A percentile compares a stretch with the other conserved stretches of the same genome.
Evolutionary conservation across 1,140 invertebrate genomes (phyloP).

Genomic region (Propsilocerus akamusi): DNA sequence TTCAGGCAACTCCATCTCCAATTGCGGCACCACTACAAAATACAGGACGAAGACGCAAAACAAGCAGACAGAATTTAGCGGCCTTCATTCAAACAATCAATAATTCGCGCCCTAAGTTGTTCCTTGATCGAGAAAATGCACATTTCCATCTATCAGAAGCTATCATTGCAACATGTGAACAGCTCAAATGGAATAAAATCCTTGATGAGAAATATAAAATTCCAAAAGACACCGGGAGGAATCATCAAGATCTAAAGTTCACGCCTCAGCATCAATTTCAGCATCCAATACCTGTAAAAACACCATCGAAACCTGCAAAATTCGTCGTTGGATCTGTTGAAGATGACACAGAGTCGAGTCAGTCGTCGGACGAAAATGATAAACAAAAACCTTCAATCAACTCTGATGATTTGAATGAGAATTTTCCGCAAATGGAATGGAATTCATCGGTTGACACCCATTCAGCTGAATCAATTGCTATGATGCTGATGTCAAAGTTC

Average conservation of each 20-base stretch:
- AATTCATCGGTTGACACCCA: slow-evolving; percentile 14
- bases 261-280: too few relatives aligned
- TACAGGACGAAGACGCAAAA: slow-evolving; percentile 16
- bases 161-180: slow-evolving; percentile 66
- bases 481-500: slow-evolving; percentile 57
- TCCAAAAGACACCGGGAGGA: slow-evolving; percentile 1
- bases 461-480: slow-evolving; percentile 61
- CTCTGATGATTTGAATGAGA: not conserved
- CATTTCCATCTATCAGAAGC: slow-evolving; percentile 75
- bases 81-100: slow-evolving; percentile 55
- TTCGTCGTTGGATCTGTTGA: not conserved
- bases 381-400: not conserved
- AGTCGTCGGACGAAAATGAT: not conserved
- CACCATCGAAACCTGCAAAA: not conserved
- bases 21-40: slow-evolving; percentile 27
- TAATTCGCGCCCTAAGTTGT: slow-evolving; percentile 48
- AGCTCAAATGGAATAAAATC: slow-evolving; percentile 29
- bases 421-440: slow-evolving; percentile 25
- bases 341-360: not conserved
- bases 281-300: too few relatives aligned
- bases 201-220: not conserved
- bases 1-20: not conserved
- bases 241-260: too few relatives aligned
- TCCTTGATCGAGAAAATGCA: slow-evolving; percentile 69
- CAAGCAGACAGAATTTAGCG: slow-evolving; percentile 48